These are phyloP conservation scores for Peromyscus maniculatus DNA, from an alignment of 2,113 vertebrate species.

Conservation along the genomic window DNA sequence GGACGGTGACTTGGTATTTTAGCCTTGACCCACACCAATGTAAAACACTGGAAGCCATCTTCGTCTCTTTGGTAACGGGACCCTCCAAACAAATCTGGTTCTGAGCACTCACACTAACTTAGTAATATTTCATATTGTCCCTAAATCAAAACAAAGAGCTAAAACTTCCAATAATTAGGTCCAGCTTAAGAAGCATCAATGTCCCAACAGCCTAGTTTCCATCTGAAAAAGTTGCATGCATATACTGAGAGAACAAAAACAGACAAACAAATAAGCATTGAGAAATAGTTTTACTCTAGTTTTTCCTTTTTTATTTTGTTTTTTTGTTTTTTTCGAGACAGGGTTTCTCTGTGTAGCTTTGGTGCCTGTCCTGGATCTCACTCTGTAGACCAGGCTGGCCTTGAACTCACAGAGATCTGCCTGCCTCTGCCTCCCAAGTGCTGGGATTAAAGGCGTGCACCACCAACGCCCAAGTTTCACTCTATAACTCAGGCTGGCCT, in stretches of 20 bases:
- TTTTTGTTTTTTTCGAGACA: no score
- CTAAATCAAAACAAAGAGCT: not conserved
- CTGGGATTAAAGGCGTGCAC: no score
- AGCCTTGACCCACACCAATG: not conserved
- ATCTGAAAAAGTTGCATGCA: not conserved
- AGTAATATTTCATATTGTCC: not conserved
- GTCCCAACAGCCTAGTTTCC: not conserved
- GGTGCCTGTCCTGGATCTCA: no score
- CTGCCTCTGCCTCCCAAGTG: no score
- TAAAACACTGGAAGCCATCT: not conserved
- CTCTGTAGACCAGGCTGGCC: no score
- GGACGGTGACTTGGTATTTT: not conserved
- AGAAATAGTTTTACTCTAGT: not conserved
- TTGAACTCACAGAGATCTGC: no score
- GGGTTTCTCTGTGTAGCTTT: no score
- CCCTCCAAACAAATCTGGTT: not conserved
- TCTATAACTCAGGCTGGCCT: not conserved
- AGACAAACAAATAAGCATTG: not conserved
- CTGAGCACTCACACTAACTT: not conserved
- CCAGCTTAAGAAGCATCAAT: not conserved
- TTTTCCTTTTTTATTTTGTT: no score
- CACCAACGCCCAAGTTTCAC: no score
- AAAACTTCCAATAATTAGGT: not conserved
- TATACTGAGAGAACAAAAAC: not conserved
- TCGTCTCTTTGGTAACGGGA: not conserved